Evolutionary conservation across 1,140 invertebrate genomes (phyloP).

Genomic region (Myzus persicae): DNA sequence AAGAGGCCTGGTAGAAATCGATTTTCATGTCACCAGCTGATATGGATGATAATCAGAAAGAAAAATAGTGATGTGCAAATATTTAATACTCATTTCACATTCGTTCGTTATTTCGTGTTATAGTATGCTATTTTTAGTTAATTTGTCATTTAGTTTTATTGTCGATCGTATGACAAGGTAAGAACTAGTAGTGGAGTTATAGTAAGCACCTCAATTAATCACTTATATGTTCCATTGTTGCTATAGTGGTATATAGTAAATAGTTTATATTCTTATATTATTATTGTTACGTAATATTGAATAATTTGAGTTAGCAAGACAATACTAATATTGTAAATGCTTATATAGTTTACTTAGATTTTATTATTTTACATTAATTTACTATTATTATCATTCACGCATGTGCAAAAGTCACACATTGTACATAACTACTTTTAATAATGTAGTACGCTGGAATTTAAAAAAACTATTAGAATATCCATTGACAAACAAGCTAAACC

Average conservation of each 20-base stretch:
- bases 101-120: not conserved
- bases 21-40: constrained; percentile 51
- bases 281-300: not conserved
- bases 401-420: not conserved
- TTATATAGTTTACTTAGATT: not conserved
- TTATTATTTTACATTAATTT: not conserved
- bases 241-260: not conserved
- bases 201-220: not conserved
- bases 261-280: not conserved
- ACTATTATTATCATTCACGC: not conserved
- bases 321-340: not conserved
- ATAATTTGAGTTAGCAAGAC: not conserved
- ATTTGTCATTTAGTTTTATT: not conserved
- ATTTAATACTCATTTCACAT: not conserved
- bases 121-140: not conserved
- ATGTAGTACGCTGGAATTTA: too few species aligned
- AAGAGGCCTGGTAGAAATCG: constrained; percentile 33
- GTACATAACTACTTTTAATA: too few species aligned
- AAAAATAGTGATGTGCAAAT: not conserved
- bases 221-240: too few species aligned
- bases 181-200: not conserved
- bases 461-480: too few species aligned
- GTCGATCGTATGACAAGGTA: not conserved
- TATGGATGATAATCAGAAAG: constrained; percentile 22
- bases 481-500: too few species aligned